Conservation (phyloP, 2,113 vertebrate species). For the Bostrychus sinensis region DNA sequence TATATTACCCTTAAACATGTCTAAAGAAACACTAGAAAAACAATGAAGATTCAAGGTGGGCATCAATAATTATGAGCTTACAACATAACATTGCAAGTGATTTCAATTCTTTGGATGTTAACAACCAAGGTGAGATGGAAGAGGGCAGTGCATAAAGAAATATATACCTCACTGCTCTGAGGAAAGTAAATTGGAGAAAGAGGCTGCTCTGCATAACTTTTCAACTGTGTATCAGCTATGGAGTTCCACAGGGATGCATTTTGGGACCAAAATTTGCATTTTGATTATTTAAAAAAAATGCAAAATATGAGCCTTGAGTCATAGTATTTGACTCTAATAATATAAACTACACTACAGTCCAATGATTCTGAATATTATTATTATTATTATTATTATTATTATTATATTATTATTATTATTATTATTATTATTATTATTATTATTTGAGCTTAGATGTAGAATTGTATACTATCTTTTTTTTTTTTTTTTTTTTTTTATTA, state of each 20-base stretch:
- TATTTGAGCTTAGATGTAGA: too few species aligned
- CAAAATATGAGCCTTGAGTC: too few species aligned
- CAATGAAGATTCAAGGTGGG: conserved; percentile 39
- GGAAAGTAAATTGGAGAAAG: not conserved
- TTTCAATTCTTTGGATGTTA: conserved; percentile 9
- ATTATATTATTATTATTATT: too few species aligned
- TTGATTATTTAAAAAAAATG: not conserved
- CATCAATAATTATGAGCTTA: conserved; percentile 21
- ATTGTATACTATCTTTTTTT: too few species aligned
- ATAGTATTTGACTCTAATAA: too few species aligned
- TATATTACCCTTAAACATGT: conserved; percentile 50
- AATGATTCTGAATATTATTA: too few species aligned
- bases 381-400: too few species aligned
- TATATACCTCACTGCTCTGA: too few species aligned
- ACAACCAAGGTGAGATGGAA: not conserved
- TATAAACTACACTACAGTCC: too few species aligned
- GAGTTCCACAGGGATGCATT: not conserved
- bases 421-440: too few species aligned
- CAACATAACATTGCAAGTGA: conserved; percentile 18
- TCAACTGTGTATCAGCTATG: not conserved
- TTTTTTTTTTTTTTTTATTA: too few species aligned
- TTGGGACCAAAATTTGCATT: not conserved
- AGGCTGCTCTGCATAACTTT: not conserved
- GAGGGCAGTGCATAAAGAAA: not conserved
- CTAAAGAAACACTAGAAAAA: conserved; percentile 44